Conservation (phyloP, 2,888 invertebrate genomes). For the Watsonalla binaria region DNA sequence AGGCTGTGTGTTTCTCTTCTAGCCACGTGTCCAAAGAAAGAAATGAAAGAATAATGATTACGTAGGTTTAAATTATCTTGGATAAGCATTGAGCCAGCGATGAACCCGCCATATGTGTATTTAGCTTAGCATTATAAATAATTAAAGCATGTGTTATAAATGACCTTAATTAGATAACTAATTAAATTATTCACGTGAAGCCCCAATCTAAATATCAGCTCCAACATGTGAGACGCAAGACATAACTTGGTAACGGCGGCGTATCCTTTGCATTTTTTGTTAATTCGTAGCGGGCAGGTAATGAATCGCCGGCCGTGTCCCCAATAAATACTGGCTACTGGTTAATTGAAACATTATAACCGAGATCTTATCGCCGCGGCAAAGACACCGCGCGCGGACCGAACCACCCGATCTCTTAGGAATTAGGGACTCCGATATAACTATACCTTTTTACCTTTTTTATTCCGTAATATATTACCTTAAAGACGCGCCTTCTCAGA, state of each 20-base stretch:
- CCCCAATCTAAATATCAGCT: constrained; percentile 1
- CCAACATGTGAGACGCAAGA: constrained; percentile 12
- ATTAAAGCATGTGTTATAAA: not conserved
- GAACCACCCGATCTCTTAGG: constrained; percentile 42
- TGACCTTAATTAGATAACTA: constrained; percentile 1
- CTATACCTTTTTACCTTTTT: constrained; percentile 1
- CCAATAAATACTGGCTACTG: constrained; percentile 76
- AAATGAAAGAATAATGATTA: too few species aligned
- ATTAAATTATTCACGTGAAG: constrained; percentile 1
- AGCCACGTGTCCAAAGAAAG: too few species aligned
- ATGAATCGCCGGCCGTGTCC: constrained; percentile 59
- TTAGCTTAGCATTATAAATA: not conserved
- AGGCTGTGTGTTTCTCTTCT: too few species aligned
- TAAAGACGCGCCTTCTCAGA: constrained; percentile 31
- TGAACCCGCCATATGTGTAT: too few species aligned
- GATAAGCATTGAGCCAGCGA: too few species aligned
- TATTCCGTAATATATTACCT: constrained; percentile 6
- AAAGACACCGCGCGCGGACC: constrained; percentile 57
- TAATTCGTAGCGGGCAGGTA: constrained; percentile 50
- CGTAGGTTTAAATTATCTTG: too few species aligned
- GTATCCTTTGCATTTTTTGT: constrained; percentile 45
- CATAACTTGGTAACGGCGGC: constrained; percentile 39
- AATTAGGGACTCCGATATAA: constrained; percentile 18
- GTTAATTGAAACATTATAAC: constrained; percentile 78
- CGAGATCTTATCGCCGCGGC: constrained; percentile 60